Percentiles rank a stretch among this genome's conserved stretches.
These are phyloP conservation scores for Spongia lamella DNA, from an alignment of 37 sponge, comb jelly and placozoan species.

Conservation along the genomic window DNA sequence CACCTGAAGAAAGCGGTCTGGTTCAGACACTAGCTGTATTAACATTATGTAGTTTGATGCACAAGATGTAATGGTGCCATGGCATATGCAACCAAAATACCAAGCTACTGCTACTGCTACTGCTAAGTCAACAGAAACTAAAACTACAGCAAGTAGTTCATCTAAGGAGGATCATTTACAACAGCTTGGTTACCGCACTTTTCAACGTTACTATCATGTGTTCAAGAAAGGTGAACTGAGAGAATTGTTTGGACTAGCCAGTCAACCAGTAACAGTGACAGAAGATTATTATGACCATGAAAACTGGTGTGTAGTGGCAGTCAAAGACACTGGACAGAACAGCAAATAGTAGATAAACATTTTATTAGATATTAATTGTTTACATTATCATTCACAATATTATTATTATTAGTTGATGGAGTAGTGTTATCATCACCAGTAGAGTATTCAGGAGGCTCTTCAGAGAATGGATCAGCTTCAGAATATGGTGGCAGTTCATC, in stretches of 20 bases:
- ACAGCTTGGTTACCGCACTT: slow-evolving; percentile 56
- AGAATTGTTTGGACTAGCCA: slow-evolving; percentile 21
- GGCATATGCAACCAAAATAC: slow-evolving; percentile 83
- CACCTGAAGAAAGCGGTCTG: not conserved
- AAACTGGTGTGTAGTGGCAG: slow-evolving; percentile 92
- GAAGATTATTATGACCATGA: slow-evolving; percentile 92
- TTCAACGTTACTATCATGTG: slow-evolving; percentile 93
- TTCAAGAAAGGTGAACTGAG: slow-evolving; percentile 82
- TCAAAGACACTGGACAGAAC: no score
- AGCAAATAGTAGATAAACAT: no score
- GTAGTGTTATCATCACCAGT: not conserved
- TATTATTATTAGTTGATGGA: no score
- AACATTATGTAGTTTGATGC: slow-evolving; percentile 39
- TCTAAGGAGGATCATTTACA: not conserved
- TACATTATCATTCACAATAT: no score
- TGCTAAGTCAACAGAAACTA: not conserved
- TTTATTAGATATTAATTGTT: no score
- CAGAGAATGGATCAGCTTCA: slow-evolving; percentile 35
- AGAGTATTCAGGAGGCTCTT: slow-evolving; percentile 4
- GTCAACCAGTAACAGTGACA: slow-evolving; percentile 37
- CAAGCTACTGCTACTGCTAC: not conserved
- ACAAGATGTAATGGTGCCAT: slow-evolving; percentile 95
- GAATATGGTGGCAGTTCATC: slow-evolving; percentile 60
- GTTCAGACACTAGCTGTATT: not conserved
- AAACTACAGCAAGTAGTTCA: no score